phyloP scores from a whole-genome alignment of 2,797 vertebrate genomes.

The Characodon lateralis region DNA sequence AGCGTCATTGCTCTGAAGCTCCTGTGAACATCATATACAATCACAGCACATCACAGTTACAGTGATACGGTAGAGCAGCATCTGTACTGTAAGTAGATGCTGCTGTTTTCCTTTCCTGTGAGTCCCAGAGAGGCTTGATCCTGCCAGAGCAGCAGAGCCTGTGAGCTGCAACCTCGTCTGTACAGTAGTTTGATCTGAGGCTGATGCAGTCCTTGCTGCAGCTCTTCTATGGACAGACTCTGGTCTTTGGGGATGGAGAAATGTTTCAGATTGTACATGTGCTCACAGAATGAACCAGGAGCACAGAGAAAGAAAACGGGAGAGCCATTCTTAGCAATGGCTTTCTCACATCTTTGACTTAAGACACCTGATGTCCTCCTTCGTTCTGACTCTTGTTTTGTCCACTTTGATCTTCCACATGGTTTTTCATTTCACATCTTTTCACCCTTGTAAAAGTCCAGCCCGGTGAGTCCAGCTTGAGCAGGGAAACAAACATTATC shows the following conservation, averaged over 20 bases:
- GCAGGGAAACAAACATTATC: not conserved
- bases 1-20: not conserved
- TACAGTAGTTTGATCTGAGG: slow-evolving; percentile 6
- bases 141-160: too few relatives aligned
- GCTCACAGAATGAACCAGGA: not conserved
- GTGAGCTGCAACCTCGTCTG: not conserved
- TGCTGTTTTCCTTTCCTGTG: too few relatives aligned
- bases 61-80: too few relatives aligned
- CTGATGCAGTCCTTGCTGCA: not conserved
- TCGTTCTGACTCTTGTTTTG: not conserved
- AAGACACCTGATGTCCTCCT: slow-evolving; percentile 9
- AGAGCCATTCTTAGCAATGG: not conserved
- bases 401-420: not conserved
- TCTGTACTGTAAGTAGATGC: too few relatives aligned
- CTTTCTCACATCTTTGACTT: not conserved
- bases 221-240: slow-evolving; percentile 27
- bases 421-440: slow-evolving; percentile 8
- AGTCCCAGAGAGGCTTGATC: not conserved
- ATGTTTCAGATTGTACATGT: not conserved
- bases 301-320: slow-evolving; percentile 3
- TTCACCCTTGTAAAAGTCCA: slow-evolving; percentile 7
- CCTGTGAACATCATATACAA: too few relatives aligned
- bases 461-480: not conserved
- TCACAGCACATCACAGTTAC: too few relatives aligned
- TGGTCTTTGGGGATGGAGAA: not conserved